Base-by-base conservation (phyloP, 2,888 invertebrate genomes). In the Chalcis sispes region DNA sequence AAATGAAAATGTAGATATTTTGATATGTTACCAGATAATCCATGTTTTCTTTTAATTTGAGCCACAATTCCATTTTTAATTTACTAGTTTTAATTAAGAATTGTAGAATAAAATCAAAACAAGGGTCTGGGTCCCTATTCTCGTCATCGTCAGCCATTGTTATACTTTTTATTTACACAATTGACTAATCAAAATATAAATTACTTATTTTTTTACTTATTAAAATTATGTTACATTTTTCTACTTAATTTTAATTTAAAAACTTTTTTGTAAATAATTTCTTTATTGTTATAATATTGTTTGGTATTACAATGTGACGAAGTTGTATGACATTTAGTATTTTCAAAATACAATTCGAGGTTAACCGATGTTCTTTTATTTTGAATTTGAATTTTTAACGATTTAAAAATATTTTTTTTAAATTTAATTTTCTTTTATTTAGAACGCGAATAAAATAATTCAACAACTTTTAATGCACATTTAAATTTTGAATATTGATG, bases 61-160 rank as follows among this genome's bases (percentile, higher is more conserved):
- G 87, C 96, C 97, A 98, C 91, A 94, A 95, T 79, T 98, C 98
- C 72, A 92, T 89, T 89, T 97, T 98, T 78, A 96, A 89, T 85
- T 94, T 94, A 81, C 96, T 91, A 8, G 94, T 91, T 85, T 92
- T 93, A 27, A 92, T 88, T 48, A 95, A 89, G 86, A 93, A 96
- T 84, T 94, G 93, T 69, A 93, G 92, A 71, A 98, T 91, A 87
- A 95, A 96, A 81, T 95, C 94, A 76, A 96, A 89, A 27, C 97
- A 92, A 65, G 90, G 89, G 89, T 97, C 97, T 62, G 91, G 89
- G 1, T 91, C 91, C 20, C 84, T 84, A 86, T n/a, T 88, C 88
- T 61, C 75, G 23, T 76, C 72, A 4, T 71, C 78, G 20, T 72
- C 76, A 7, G 15, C 58, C 71, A 71, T 75, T 15, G 25, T 59